Evolutionary conservation across 2,113 vertebrate species (phyloP), one percentile per base, ranked within the genome.

Genomic region (Clupea harengus): DNA sequence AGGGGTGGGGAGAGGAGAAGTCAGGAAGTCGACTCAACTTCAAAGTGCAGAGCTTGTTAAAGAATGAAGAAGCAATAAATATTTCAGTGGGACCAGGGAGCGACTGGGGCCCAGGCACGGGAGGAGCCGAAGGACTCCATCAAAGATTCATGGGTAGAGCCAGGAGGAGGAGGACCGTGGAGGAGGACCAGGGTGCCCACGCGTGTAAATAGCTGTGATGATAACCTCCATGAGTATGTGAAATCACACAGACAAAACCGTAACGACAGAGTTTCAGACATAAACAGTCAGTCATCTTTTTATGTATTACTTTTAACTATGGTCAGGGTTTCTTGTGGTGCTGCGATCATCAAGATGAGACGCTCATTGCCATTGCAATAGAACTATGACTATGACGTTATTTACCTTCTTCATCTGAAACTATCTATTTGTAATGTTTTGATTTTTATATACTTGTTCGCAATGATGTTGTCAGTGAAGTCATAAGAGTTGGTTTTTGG

Each of bases 11-110:
- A 81, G 85, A 88, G 81, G 84, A 75, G 85, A 44, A 52, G 45
- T 49, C 67, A 44, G 78, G 85, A 50, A 78, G 81, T 82, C 82
- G 83, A 89, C 83, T 52, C 45, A 81, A 88, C 84, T 89, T 75
- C 83, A 89, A 67, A 90, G 89, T 67, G 90, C 88, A 84, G 83
- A 88, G 86, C 88, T 93, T 89, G 85, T 92, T 88, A 92, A 92
- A 92, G 88, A 93, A 89, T 90, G 90, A 94, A 94, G 90, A 94
- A 95, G 94, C 95, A 95, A 96, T 96, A 96, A 94, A 94, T 93
- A 93, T 94, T 94, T 94, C 88, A 94, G 93, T 85, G 83, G 91
- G 92, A 94, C 88, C 89, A 91, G 86, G 89, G 89, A 90, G 92
- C 10, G 32, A 78, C 64, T 32, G 83, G 45, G 81, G 47, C 18